Percentiles rank a stretch among this genome's conserved stretches.
Conservation (phyloP, 2,888 invertebrate genomes). For the Ctenicera cuprea region DNA sequence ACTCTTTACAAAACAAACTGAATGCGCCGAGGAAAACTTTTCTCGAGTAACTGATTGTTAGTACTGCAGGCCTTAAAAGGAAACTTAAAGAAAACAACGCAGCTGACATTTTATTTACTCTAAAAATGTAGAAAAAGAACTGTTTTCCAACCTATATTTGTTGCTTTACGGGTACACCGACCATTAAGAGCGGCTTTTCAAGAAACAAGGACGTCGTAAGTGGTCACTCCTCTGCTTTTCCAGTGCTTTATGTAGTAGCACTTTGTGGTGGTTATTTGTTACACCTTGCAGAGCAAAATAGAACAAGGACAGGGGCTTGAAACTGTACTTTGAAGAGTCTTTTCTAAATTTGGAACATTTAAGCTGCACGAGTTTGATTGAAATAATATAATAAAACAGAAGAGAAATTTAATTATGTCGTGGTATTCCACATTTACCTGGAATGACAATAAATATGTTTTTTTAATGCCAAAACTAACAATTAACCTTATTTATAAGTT, state of each 20-base stretch:
- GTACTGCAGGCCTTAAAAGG: too few relatives aligned
- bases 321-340: too few relatives aligned
- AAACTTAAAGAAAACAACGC: too few relatives aligned
- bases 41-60: too few relatives aligned
- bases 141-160: conserved; percentile 1
- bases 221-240: conserved; percentile 21
- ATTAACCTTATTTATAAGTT: too few relatives aligned
- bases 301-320: too few relatives aligned
- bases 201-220: conserved; percentile 18
- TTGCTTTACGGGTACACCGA: conserved; percentile 2
- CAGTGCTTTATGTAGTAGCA: conserved; percentile 13
- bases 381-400: too few relatives aligned
- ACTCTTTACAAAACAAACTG: too few relatives aligned
- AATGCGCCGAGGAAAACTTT: too few relatives aligned
- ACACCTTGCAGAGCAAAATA: not conserved
- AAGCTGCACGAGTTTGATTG: too few relatives aligned
- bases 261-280: conserved; percentile 23
- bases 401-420: too few relatives aligned
- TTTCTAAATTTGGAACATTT: too few relatives aligned
- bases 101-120: not conserved
- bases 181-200: conserved; percentile 10
- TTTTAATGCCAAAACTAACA: not conserved
- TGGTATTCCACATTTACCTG: not conserved
- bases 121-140: not conserved
- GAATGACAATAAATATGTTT: not conserved